Base-by-base conservation (phyloP, 64 coral and sea anemone genomes). In the Acropora tenuis region DNA sequence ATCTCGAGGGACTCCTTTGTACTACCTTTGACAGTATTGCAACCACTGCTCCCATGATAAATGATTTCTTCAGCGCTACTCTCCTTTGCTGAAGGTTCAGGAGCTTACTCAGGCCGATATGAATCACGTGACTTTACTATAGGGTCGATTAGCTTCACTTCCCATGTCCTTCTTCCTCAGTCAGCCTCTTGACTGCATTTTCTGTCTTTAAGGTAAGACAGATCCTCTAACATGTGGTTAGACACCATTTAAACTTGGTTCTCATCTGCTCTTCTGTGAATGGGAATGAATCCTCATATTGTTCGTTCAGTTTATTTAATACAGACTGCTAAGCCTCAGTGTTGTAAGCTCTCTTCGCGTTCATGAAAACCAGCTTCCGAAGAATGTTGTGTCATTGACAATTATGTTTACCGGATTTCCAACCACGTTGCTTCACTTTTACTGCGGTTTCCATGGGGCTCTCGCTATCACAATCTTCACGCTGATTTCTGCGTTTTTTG, bases 211-310 rank as follows among this genome's bases (percentile, higher is more conserved):
- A 8, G 63, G 61, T 67, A 67, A 67, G 63, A 67, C 63, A 67
- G 63, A 67, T 67, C 63, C 63, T 67, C 63, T 67, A 13, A 15
- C 63, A 67, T 67, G 63, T 67, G 63, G 63, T 15, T 67, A 67
- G 0, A 67, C 63, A 67, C 63, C 19, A 83, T 83, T 83, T 83
- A 83, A 60, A 43, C 63, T 83, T 60, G 53, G 10, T 83, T 60
- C 80, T 63, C 80, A 60, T 83, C 80, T 83, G 53, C 80, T 83
- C 43, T 60, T 59, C 80, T 19, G 80, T 53, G 53, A 83, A 53
- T 60, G 58, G 63, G 50, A 83, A 60, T 53, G 50, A 60, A 53
- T 83, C 63, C 48, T 83, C 50, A 83, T 30, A 63, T 53, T 53
- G 50, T 15, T 83, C 80, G 50, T 83, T 83, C 63, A 44, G 43